Conservation (phyloP, 1,140 invertebrate species). For the Trichonephila inaurata region DNA sequence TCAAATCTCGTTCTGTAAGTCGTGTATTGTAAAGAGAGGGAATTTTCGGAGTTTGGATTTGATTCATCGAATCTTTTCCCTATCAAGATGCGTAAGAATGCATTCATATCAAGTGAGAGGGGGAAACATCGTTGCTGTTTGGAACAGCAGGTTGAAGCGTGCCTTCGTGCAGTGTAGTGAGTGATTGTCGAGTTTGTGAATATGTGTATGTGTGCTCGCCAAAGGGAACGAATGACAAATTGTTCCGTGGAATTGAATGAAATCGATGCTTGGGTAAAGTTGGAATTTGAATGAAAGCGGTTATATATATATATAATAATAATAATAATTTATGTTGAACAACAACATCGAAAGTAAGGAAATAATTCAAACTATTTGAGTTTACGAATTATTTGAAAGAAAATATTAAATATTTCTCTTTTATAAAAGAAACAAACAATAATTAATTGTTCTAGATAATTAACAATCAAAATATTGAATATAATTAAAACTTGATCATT, state of each 20-base stretch:
- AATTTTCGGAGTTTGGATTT: slow-evolving; percentile 33
- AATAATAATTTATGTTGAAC: neutral
- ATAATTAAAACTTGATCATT: no score
- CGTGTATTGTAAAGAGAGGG: slow-evolving; percentile 46
- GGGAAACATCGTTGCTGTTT: slow-evolving; percentile 27
- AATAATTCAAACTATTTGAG: neutral
- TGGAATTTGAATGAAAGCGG: neutral
- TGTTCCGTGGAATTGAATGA: neutral
- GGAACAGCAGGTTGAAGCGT: slow-evolving; percentile 15
- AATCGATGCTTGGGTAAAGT: neutral
- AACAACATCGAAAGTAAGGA: neutral
- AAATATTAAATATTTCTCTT: neutral
- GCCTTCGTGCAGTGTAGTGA: neutral
- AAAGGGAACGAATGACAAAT: slow-evolving; percentile 14
- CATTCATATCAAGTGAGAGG: neutral
- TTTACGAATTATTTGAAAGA: neutral
- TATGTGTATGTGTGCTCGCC: neutral
- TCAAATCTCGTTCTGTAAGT: slow-evolving; percentile 16
- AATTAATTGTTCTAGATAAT: neutral
- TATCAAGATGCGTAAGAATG: slow-evolving; percentile 39
- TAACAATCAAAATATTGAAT: no score
- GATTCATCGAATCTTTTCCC: slow-evolving; percentile 49
- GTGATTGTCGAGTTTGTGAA: slow-evolving; percentile 8
- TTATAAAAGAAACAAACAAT: neutral
- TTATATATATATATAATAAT: neutral